A percentile compares a stretch with the other conserved stretches of the same genome.
These are phyloP conservation scores for Syngnathus acus DNA, from an alignment of 2,797 vertebrate species.

Conservation along the genomic window DNA sequence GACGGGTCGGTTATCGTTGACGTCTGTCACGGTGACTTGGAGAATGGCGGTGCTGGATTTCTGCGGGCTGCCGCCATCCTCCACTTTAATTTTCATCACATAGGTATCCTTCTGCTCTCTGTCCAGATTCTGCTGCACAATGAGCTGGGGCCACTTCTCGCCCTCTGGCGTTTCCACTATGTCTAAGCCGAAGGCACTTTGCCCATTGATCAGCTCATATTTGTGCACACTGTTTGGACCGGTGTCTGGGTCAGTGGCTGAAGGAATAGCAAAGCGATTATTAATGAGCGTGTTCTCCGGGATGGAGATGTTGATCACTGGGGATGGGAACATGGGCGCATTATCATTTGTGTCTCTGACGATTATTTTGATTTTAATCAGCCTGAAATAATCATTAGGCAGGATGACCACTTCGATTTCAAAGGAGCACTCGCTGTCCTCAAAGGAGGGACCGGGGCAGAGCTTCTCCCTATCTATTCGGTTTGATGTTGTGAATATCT, in stretches of 20 bases:
- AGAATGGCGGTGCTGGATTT: conserved; percentile 99
- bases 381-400: conserved; percentile 97
- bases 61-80: conserved; percentile 93
- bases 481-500: conserved; percentile 96
- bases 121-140: conserved; percentile 97
- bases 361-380: conserved; percentile 98
- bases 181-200: conserved; percentile 96
- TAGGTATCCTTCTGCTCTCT: conserved; percentile 98
- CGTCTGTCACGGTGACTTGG: conserved; percentile 96
- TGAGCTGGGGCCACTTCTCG: conserved; percentile 98
- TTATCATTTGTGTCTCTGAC: conserved; percentile 99
- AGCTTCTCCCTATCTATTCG: conserved; percentile 97
- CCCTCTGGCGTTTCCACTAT: conserved; percentile 98
- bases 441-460: conserved; percentile 88
- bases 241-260: conserved; percentile 96
- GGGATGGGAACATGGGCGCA: conserved; percentile 97
- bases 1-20: conserved; percentile 95
- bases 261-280: conserved; percentile 96
- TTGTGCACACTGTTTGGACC: conserved; percentile 97
- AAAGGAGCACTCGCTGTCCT: conserved; percentile 96
- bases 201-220: conserved; percentile 93
- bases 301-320: conserved; percentile 99
- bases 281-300: conserved; percentile 98
- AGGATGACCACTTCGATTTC: conserved; percentile 99
- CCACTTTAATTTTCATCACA: conserved; percentile 99